These are phyloP conservation scores for Vidua macroura DNA, from an alignment of 2,113 vertebrate species.

Conservation along the genomic window DNA sequence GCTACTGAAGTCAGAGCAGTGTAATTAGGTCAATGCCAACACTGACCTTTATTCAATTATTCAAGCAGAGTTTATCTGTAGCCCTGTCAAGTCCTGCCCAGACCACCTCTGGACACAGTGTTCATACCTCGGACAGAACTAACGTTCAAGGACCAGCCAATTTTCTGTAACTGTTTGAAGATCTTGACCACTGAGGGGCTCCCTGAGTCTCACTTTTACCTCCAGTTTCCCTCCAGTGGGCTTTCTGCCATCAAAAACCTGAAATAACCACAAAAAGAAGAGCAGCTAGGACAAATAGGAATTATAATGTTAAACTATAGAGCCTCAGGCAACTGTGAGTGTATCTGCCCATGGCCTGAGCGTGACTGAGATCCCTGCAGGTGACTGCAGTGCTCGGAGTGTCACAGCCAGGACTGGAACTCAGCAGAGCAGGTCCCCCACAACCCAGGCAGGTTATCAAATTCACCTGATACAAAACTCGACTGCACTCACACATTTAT, in stretches of 20 bases:
- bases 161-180: slow-evolving; percentile 85
- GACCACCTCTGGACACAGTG: fast-evolving
- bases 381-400: background rate
- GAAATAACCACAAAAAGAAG: background rate
- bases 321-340: background rate
- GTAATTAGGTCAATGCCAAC: slow-evolving; percentile 7
- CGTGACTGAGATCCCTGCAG: background rate
- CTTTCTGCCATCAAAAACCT: slow-evolving; percentile 95
- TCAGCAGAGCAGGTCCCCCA: background rate
- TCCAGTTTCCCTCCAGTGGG: slow-evolving; percentile 91
- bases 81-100: background rate
- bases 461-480: background rate
- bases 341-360: fast-evolving
- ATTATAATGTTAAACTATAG: fast-evolving
- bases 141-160: slow-evolving; percentile 88
- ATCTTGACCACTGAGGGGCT: slow-evolving; percentile 91
- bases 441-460: background rate
- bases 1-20: background rate
- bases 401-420: background rate
- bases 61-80: background rate
- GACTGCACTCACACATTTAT: fast-evolving
- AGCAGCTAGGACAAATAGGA: background rate
- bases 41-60: background rate
- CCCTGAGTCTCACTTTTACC: slow-evolving; percentile 88
- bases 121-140: slow-evolving; percentile 39